These are phyloP conservation scores for Syrphus vitripennis DNA, from an alignment of 2,888 invertebrate species.

Conservation along the genomic window DNA sequence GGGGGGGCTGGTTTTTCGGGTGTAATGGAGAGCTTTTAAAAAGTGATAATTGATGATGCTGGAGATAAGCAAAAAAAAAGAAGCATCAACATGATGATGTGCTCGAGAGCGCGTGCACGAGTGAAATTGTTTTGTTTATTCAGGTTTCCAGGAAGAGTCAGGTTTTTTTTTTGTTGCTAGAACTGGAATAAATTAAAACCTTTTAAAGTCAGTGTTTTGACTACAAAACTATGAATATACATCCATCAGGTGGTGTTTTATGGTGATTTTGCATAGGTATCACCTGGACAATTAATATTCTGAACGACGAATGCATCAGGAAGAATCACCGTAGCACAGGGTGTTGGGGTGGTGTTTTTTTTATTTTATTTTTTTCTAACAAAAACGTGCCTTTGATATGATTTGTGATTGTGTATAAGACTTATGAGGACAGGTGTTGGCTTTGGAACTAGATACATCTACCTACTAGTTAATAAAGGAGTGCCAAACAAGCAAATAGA, in stretches of 20 bases:
- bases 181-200: conserved; percentile 25
- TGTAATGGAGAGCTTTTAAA: neutral
- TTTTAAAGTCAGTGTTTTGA: neutral
- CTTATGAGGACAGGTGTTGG: neutral
- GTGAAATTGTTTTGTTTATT: conserved; percentile 52
- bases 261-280: neutral
- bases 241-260: neutral
- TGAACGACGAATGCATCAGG: neutral
- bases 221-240: neutral
- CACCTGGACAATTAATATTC: conserved; percentile 19
- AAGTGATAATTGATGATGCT: conserved; percentile 57
- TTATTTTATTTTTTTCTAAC: neutral
- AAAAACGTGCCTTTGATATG: conserved; percentile 10
- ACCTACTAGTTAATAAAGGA: neutral
- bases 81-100: conserved; percentile 16
- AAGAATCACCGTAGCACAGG: neutral
- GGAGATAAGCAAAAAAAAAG: neutral
- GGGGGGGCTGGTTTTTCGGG: neutral
- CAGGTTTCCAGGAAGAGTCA: conserved; percentile 40
- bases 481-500: neutral
- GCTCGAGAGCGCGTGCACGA: neutral
- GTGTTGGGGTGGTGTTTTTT: neutral
- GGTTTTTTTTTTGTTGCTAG: neutral
- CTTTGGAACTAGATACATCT: neutral
- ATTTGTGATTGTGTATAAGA: conserved; percentile 6